Conservation (phyloP, 2,888 invertebrate species). For the Aplocera efformata region DNA sequence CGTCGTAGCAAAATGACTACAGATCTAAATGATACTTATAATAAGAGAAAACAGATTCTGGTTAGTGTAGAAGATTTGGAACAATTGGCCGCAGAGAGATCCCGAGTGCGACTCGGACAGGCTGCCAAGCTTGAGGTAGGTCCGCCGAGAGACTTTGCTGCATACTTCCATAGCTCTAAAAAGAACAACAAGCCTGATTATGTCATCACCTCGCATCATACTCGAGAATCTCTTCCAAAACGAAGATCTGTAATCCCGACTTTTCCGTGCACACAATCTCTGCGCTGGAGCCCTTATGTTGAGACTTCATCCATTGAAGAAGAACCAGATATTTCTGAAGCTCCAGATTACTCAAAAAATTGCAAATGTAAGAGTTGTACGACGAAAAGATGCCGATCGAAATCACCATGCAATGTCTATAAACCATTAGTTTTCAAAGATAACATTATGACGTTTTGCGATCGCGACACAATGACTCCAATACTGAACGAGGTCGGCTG, state of each 20-base stretch:
- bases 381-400: constrained; percentile 31
- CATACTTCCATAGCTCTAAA: constrained; percentile 35
- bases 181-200: constrained; percentile 30
- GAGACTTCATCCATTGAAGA: constrained; percentile 30
- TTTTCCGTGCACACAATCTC: constrained; percentile 34
- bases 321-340: constrained; percentile 2
- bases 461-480: constrained; percentile 55
- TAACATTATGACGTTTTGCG: constrained; percentile 51
- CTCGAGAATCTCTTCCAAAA: constrained; percentile 1
- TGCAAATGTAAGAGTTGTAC: constrained; percentile 43
- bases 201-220: constrained; percentile 37
- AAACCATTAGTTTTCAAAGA: constrained; percentile 33
- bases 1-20: constrained; percentile 16
- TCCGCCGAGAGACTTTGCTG: constrained; percentile 38
- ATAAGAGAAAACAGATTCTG: constrained; percentile 24
- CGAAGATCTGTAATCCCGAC: constrained; percentile 25
- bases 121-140: constrained; percentile 16
- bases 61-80: constrained; percentile 33
- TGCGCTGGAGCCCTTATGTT: constrained; percentile 41
- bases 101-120: constrained; percentile 34
- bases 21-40: constrained; percentile 8
- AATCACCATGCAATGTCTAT: constrained; percentile 11
- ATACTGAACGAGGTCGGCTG: constrained; percentile 45
- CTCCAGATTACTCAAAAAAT: constrained; percentile 10
- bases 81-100: constrained; percentile 33